Conservation (phyloP, 30 jellyfish, hydroid and myxozoan genomes). For the Aurelia sp. region DNA sequence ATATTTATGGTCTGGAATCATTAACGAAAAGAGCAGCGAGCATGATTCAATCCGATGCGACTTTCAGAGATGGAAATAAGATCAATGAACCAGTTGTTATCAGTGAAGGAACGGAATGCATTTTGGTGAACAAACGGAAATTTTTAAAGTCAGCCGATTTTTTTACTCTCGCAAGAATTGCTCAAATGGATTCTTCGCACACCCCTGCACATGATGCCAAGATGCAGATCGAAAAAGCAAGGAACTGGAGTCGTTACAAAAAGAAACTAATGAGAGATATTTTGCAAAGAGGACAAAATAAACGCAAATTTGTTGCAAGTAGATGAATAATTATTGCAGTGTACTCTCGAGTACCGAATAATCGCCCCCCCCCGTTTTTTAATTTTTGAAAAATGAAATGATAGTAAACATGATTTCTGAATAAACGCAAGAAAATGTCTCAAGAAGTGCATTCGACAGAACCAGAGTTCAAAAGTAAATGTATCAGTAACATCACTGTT, state of each 20-base stretch:
- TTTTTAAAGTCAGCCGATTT: slow-evolving; percentile 72
- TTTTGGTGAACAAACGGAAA: slow-evolving; percentile 49
- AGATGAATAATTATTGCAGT: background rate
- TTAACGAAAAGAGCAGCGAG: slow-evolving; percentile 36
- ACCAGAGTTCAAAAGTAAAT: no score
- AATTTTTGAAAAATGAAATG: no score
- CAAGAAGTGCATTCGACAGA: no score
- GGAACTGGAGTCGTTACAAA: slow-evolving; percentile 57
- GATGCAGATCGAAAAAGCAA: slow-evolving; percentile 48
- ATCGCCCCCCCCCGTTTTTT: no score
- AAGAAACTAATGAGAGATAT: slow-evolving; percentile 31
- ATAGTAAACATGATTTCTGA: no score
- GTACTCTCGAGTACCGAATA: no score
- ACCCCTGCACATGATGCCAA: slow-evolving; percentile 64
- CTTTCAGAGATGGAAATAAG: background rate
- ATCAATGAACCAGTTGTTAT: slow-evolving; percentile 12
- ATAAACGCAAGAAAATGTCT: no score
- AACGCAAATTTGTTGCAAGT: background rate
- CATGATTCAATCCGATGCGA: slow-evolving; percentile 13
- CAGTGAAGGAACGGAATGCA: slow-evolving; percentile 81
- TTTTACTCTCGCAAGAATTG: slow-evolving; percentile 61
- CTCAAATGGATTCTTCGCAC: slow-evolving; percentile 29
- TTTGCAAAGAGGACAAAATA: slow-evolving; percentile 17
- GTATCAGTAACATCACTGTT: no score
- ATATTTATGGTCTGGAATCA: slow-evolving; percentile 63